Evolutionary conservation across 2,888 invertebrate species (phyloP), one percentile per base, ranked within the genome.

Genomic region (Gnatocerus cornutus): DNA sequence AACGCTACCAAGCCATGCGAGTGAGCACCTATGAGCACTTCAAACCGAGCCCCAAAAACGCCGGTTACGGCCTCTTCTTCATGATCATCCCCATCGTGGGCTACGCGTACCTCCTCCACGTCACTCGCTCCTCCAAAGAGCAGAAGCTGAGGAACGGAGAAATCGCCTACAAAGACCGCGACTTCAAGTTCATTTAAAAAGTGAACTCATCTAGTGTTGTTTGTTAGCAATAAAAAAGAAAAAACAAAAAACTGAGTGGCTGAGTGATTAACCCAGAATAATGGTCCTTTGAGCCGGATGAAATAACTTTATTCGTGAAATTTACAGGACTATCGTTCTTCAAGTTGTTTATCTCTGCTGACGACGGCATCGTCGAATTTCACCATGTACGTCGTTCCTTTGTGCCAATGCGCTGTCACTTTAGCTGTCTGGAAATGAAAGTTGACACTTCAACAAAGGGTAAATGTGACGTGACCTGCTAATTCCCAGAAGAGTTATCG

Each of bases 371-470:
- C 97, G 77, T 98, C 98, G 85, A 98, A 98, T 85, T 97, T 97
- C 6, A 99, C 97, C 95, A 99, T 97, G 83, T 98, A 99, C 0
- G 99, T 98, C 6, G 99, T 99, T 41, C 98, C 99, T 84, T 99
- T 98, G 84, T 99, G 99, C 98, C 98, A 99, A 84, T 99, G 98
- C 0, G 98, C 98, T 0, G 98, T 94, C 5, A 99, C 99, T 87
- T 98, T 98, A 43, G 97, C 97, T 1, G 98, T 94, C 98, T 99
- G 87, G 62, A 71, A 71, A 6, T 21, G 21, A 21, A 21, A 21
- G 4, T 21, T 21, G 21, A 21, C 21, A 4, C 21, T 21, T 21
- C 4, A 21, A 21, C 21, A 21, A 21, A 21, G 4, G 21, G 4
- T 3, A 21, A 21, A 21, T 1, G 21, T 21, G 21, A 21, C 21